Base-by-base conservation (phyloP, 2,113 vertebrate genomes). In the Neoarius graeffei region DNA sequence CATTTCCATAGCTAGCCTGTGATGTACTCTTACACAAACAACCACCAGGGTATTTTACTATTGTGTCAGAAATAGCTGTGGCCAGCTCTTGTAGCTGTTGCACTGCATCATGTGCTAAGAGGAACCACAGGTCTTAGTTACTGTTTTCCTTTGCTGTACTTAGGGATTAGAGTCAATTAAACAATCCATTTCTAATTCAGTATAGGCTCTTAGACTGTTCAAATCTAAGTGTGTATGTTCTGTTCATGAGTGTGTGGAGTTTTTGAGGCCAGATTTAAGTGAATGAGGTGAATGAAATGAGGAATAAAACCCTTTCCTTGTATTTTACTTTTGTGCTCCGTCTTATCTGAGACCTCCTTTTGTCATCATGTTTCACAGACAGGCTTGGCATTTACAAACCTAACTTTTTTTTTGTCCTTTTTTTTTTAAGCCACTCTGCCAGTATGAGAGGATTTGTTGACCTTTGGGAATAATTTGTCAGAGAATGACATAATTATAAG, bases 31-130 rank as follows among this genome's bases (percentile, higher is more conserved):
- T 89, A 91, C 91, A 88, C 91, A 94, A 92, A 93, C 86, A 87
- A 91, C 89, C 93, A 94, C 90, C 93, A 94, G 93, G 92, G 93
- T 94, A 94, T 94, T 94, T 95, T 95, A 94, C 89, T 93, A 93
- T 85, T 86, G 90, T 89, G 92, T 93, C 82, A 73, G 56, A 92
- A 92, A 85, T 89, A 84, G 82, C 91, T 89, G 87, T 85, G 57
- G 82, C 90, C 91, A 79, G 82, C 82, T 52, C 71, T 74, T 83
- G 91, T 83, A 90, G 85, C 80, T 67, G 85, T 91, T 89, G 81
- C 86, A 83, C 91, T 66, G 56, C 35, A 83, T 91, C 56, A 92
- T 87, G 88, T 89, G 85, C 73, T 86, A 89, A 77, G 86, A 84
- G 81, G 92, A 85, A 86, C 86, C 84, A 85, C 89, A 83, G 87